Conservation (phyloP, 2,797 vertebrate species). For the Eulemur rubriventer region DNA sequence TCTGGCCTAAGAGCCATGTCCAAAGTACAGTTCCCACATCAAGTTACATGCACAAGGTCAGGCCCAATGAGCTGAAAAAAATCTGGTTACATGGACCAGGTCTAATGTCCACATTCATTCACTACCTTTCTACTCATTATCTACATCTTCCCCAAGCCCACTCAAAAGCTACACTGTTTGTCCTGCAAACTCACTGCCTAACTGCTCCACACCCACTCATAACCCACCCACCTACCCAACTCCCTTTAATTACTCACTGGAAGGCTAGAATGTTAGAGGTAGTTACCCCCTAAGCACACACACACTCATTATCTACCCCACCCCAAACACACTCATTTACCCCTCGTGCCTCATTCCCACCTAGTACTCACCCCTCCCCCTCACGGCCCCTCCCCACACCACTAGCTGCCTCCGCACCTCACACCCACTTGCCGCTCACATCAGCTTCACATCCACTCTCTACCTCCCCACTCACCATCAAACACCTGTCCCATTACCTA, state of each 20-base stretch:
- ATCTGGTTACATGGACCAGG: not conserved
- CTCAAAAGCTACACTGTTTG: not conserved
- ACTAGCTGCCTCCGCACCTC: not conserved
- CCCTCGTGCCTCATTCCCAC: not conserved
- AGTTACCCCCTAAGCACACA: not conserved
- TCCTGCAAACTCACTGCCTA: not conserved
- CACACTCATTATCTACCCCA: not conserved
- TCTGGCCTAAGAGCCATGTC: not conserved
- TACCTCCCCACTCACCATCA: not conserved
- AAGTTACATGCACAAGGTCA: not conserved
- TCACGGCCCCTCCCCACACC: not conserved
- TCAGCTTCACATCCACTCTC: not conserved
- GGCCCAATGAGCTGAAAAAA: not conserved
- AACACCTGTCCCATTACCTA: not conserved
- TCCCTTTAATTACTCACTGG: not conserved
- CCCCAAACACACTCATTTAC: not conserved
- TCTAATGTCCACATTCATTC: not conserved
- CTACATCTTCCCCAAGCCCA: not conserved
- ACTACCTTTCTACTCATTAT: not conserved
- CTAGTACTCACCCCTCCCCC: not conserved
- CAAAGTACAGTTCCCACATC: not conserved
- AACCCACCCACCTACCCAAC: not conserved
- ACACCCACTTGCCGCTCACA: not conserved
- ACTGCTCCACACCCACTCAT: not conserved
- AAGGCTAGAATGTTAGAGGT: not conserved